Percentiles rank a stretch among this genome's conserved stretches.
Conservation (phyloP, 2,888 invertebrate genomes). For the Alsophila aescularia region DNA sequence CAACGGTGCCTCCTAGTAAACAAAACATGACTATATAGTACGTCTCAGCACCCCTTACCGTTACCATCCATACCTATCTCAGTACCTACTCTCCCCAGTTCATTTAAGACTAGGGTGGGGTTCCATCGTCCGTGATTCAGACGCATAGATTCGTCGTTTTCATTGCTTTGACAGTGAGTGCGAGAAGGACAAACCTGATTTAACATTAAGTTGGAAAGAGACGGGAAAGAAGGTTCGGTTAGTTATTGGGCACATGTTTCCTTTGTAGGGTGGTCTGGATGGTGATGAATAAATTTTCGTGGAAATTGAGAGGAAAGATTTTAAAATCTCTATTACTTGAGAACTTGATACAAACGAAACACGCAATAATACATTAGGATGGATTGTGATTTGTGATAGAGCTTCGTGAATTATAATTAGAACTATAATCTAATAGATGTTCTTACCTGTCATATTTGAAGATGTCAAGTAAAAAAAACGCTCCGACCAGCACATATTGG, state of each 20-base stretch:
- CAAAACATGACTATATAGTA: constrained; percentile 32
- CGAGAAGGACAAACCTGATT: constrained; percentile 54
- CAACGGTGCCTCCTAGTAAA: constrained; percentile 19
- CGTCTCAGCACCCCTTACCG: constrained; percentile 33
- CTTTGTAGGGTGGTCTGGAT: constrained; percentile 54
- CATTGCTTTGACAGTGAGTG: constrained; percentile 75
- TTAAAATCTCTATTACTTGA: constrained; percentile 11
- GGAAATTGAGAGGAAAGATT: constrained; percentile 29
- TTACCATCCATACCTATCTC: constrained; percentile 31
- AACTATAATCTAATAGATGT: too few relatives aligned
- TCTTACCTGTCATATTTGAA: too few relatives aligned
- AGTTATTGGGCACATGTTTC: constrained; percentile 72
- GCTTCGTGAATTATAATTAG: too few relatives aligned
- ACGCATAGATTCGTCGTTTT: constrained; percentile 81
- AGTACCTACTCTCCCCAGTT: constrained; percentile 72
- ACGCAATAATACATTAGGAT: too few relatives aligned
- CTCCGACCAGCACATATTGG: too few relatives aligned
- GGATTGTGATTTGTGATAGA: too few relatives aligned
- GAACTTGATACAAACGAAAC: background rate
- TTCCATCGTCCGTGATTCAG: constrained; percentile 72
- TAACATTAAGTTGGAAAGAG: constrained; percentile 56
- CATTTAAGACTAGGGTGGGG: constrained; percentile 79
- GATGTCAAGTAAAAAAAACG: too few relatives aligned
- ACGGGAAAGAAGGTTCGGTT: constrained; percentile 67
- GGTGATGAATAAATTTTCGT: constrained; percentile 60